Base-by-base conservation (phyloP, 2,888 invertebrate species). In the Macrostomum cliftonense region DNA sequence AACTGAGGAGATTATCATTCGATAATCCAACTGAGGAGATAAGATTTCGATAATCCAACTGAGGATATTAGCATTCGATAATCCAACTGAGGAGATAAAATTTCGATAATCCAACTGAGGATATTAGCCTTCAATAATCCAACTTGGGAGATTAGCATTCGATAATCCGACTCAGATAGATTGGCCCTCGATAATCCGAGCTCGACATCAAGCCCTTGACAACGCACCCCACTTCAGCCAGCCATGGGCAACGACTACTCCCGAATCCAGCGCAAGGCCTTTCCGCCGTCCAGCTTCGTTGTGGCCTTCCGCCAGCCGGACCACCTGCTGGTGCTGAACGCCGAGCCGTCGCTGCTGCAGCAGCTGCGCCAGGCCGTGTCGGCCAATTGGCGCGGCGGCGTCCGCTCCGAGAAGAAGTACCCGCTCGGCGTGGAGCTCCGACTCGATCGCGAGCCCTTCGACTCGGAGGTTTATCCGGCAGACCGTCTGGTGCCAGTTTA, bases 181-280 rank as follows among this genome's bases (percentile, higher is more conserved):
- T n/a, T n/a, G n/a, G n/a, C n/a, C n/a, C n/a, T n/a, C n/a, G n/a
- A n/a, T n/a, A n/a, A n/a, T n/a, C n/a, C n/a, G n/a, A n/a, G n/a
- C n/a, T n/a, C n/a, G n/a, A n/a, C n/a, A n/a, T n/a, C n/a, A n/a
- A n/a, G n/a, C n/a, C n/a, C n/a, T n/a, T n/a, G n/a, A n/a, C n/a
- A n/a, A n/a, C n/a, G n/a, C n/a, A n/a, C n/a, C n/a, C n/a, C n/a
- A n/a, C n/a, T n/a, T n/a, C n/a, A n/a, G n/a, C n/a, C 28, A 28
- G 28, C 28, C 28, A 50, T 50, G 50, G 50, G 50, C 9, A 50
- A 47, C 37, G 48, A 50, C 36, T 50, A 50, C 20, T 50, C 50
- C 2, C 37, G 48, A 19, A 50, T 50, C 19, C 48, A 50, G 14
- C 39, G 50, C 9, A 17, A 20, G n/a, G 36, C 38, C 39, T 50